These are phyloP conservation scores for Stegodyphus dumicola DNA, from an alignment of 1,140 invertebrate species.

Conservation along the genomic window DNA sequence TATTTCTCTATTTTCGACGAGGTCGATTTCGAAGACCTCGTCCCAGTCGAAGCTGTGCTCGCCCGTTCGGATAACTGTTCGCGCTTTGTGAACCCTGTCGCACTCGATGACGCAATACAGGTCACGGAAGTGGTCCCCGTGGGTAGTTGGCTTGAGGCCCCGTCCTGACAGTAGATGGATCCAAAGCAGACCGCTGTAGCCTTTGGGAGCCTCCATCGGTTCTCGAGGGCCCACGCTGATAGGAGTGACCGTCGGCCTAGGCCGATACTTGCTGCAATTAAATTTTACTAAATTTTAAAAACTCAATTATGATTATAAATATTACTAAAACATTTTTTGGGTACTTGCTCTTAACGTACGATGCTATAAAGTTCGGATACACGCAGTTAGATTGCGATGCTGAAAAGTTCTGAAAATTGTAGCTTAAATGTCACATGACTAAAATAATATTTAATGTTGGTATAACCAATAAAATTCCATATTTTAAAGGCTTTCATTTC, in stretches of 20 bases:
- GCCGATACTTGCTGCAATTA: slow-evolving; percentile 32
- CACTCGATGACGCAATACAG: slow-evolving; percentile 97
- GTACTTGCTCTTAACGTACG: too few species aligned
- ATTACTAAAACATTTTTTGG: neutral
- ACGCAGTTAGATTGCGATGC: neutral
- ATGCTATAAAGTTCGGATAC: neutral
- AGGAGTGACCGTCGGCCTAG: slow-evolving; percentile 25
- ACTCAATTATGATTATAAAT: neutral
- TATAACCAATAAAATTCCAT: too few species aligned
- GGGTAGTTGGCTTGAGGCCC: slow-evolving; percentile 52
- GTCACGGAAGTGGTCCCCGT: slow-evolving; percentile 76
- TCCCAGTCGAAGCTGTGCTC: slow-evolving; percentile 98
- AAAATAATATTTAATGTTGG: neutral
- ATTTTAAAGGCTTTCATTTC: too few species aligned
- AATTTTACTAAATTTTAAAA: neutral
- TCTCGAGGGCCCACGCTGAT: neutral
- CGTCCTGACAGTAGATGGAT: slow-evolving; percentile 64
- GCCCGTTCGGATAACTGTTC: slow-evolving; percentile 96
- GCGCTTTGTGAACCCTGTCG: slow-evolving; percentile 95
- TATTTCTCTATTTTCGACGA: slow-evolving; percentile 92
- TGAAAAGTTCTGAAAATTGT: neutral
- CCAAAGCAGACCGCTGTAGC: slow-evolving; percentile 63
- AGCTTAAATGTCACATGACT: neutral
- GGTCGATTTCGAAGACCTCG: slow-evolving; percentile 96
- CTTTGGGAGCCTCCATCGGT: slow-evolving; percentile 2